Conservation (phyloP, 2,888 invertebrate genomes). For the Scaptodrosophila latifasciaeformis region DNA sequence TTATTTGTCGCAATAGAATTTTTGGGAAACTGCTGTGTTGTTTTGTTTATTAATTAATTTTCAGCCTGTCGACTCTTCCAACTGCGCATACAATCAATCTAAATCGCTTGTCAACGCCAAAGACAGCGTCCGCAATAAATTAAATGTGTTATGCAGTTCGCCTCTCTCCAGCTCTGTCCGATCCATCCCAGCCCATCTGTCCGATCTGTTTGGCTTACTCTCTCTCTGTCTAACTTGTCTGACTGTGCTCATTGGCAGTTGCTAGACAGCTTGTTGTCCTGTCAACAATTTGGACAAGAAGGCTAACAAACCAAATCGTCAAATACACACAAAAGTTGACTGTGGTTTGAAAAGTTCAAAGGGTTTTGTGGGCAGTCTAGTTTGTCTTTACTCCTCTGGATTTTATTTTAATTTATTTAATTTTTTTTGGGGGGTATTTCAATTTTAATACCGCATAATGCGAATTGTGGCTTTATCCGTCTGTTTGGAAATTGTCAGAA, state of each 20-base stretch:
- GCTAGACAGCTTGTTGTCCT: neutral
- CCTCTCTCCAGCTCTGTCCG: neutral
- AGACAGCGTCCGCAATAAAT: slow-evolving; percentile 20
- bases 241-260: too few relatives aligned
- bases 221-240: too few relatives aligned
- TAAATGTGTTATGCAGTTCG: slow-evolving; percentile 31
- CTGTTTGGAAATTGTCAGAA: slow-evolving; percentile 31
- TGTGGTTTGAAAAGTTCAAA: neutral
- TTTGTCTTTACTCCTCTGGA: too few relatives aligned
- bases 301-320: neutral
- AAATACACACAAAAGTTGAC: neutral
- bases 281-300: neutral
- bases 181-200: neutral
- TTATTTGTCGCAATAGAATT: slow-evolving; percentile 25
- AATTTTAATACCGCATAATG: too few relatives aligned
- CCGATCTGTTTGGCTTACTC: slow-evolving; percentile 2
- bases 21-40: slow-evolving; percentile 25
- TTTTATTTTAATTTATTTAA: too few relatives aligned
- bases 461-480: too few relatives aligned
- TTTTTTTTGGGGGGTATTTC: too few relatives aligned
- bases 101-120: slow-evolving; percentile 55
- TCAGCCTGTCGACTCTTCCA: neutral
- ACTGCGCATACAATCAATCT: slow-evolving; percentile 50
- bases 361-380: too few relatives aligned
- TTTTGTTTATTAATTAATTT: slow-evolving; percentile 43